Base-by-base conservation (phyloP, 2,113 vertebrate genomes). In the Polyodon spathula region DNA sequence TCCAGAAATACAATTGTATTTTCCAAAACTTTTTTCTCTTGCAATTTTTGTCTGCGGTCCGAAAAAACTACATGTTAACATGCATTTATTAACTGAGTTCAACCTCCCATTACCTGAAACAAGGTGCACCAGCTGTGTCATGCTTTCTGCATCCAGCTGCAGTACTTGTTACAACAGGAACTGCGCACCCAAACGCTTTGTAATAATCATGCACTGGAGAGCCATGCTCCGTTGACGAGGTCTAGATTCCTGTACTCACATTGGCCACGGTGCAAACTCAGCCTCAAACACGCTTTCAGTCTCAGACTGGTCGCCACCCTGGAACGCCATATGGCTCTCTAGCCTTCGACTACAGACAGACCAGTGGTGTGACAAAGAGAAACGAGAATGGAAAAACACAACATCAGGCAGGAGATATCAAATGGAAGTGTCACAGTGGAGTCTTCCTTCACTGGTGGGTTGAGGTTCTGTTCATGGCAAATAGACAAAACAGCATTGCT, bases 231-330 rank as follows among this genome's bases (percentile, higher is more conserved):
- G 27, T 1, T 27, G 27, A 27, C 3, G 27, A 27, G 27, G 27
- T 27, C 27, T 27, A 27, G 27, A 27, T 27, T 27, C 27, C 14
- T 58, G 61, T 67, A 74, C 63, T 73, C 72, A 77, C 67, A 11
- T 46, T 58, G 62, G 63, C 65, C 62, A 61, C 6, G 56, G 50
- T 67, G 66, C 69, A 74, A 68, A 64, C 4, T 67, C 66, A 63
- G 65, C 52, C 37, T 68, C 68, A 73, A 70, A 65, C 11, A 44
- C 55, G 73, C 52, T 56, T 54, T 62, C 63, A 61, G 63, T 58
- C 52, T 68, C 56, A 10, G 44, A 46, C 8, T 46, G 44, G 44
- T 65, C 61, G 61, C 53, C 63, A 68, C 60, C 39, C 52, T 46
- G 44, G 2, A 27, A 14, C 27, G 27, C 27, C 2, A 27, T 27